Evolutionary conservation across 2,113 vertebrate genomes (phyloP).

Genomic region (Gasterosteus aculeatus): DNA sequence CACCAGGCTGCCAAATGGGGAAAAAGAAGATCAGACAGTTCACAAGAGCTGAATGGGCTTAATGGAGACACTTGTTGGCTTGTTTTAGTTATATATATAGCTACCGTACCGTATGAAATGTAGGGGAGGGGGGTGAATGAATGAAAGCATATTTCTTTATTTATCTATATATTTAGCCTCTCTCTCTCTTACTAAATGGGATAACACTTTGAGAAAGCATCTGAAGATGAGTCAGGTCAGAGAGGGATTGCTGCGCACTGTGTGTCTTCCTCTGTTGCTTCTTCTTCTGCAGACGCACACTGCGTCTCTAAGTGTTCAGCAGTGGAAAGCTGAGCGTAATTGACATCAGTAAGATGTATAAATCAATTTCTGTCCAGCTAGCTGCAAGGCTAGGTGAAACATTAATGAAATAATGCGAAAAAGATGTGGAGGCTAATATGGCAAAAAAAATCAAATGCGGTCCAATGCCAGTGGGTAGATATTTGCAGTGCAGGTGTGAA

Average conservation of each 20-base stretch:
- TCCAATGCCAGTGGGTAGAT: neutral
- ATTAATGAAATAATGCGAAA: neutral
- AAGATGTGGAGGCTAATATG: neutral
- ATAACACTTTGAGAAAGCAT: constrained; percentile 40
- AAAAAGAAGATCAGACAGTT: constrained; percentile 15
- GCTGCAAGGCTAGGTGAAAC: neutral
- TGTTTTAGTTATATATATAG: constrained; percentile 35
- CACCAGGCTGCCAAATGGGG: constrained; percentile 17
- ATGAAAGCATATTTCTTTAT: constrained; percentile 28
- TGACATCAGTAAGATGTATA: constrained; percentile 59
- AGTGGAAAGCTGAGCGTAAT: constrained; percentile 1
- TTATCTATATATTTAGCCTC: constrained; percentile 42
- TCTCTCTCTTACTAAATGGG: neutral
- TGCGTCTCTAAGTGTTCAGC: constrained; percentile 24
- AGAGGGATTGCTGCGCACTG: constrained; percentile 41
- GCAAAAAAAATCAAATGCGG: neutral
- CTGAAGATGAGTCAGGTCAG: constrained; percentile 57
- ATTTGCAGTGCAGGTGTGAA: neutral
- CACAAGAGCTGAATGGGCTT: constrained; percentile 29
- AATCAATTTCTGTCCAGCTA: constrained; percentile 51
- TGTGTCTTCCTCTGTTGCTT: constrained; percentile 31
- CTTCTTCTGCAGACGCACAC: constrained; percentile 31
- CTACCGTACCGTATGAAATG: constrained; percentile 26
- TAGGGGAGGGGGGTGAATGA: constrained; percentile 14
- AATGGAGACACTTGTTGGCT: constrained; percentile 48